These are phyloP conservation scores for Masnerella sp. DNA, from an alignment of 2,888 invertebrate species.

Conservation along the genomic window DNA sequence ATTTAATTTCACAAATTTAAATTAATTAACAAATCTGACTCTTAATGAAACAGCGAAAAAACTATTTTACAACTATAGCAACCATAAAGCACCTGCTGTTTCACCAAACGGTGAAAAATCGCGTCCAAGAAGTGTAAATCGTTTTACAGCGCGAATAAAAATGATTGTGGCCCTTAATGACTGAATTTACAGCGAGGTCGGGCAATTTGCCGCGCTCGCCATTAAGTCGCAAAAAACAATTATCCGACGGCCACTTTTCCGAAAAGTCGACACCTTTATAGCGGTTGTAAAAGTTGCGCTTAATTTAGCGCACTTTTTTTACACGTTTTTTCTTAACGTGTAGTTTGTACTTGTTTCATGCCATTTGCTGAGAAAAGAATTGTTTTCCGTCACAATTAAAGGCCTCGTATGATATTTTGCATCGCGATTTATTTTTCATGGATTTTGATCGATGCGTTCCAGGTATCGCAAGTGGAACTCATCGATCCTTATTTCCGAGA, in stretches of 20 bases:
- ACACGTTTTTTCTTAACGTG: neutral
- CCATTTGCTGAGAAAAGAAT: slow-evolving; percentile 10
- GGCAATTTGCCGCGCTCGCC: neutral
- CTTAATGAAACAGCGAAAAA: too few species aligned
- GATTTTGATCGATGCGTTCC: slow-evolving; percentile 54
- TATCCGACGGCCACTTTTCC: neutral
- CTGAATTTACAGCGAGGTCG: slow-evolving; percentile 20
- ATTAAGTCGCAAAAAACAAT: slow-evolving; percentile 25
- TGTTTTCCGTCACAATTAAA: slow-evolving; percentile 19
- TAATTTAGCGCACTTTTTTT: neutral
- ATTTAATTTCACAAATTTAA: neutral
- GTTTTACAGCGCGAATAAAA: slow-evolving; percentile 27
- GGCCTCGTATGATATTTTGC: slow-evolving; percentile 33
- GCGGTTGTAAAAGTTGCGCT: neutral
- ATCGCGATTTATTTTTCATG: slow-evolving; percentile 42
- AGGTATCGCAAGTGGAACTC: slow-evolving; percentile 57
- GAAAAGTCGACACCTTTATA: slow-evolving; percentile 9
- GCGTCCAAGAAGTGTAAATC: slow-evolving; percentile 29
- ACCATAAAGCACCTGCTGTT: neutral
- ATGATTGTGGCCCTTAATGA: slow-evolving; percentile 26
- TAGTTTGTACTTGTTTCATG: slow-evolving; percentile 1
- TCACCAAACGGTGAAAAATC: slow-evolving; percentile 13
- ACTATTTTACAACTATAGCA: slow-evolving; percentile 17
- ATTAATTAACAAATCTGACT: neutral
- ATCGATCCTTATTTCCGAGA: slow-evolving; percentile 60